Evolutionary conservation across 2,113 vertebrate genomes (phyloP).

Genomic region (Crotalus helleri): DNA sequence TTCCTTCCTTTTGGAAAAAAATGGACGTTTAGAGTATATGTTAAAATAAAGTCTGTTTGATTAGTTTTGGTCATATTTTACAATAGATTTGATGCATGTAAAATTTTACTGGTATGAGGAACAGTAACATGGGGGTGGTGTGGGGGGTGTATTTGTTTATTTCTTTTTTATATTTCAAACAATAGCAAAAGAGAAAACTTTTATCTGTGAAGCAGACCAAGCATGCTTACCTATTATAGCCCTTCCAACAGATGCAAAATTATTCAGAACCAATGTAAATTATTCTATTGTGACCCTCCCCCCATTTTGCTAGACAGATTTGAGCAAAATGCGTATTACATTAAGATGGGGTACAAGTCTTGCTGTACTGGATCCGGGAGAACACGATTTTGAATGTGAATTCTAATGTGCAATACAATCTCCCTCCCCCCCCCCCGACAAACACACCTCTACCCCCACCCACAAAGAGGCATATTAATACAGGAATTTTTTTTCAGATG

Average conservation of each 20-base stretch:
- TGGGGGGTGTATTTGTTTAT: background rate
- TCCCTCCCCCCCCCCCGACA: too few species aligned
- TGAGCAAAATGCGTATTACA: background rate
- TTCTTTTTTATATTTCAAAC: background rate
- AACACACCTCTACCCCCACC: too few species aligned
- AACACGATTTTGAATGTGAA: background rate
- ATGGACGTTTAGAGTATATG: background rate
- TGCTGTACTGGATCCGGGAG: background rate
- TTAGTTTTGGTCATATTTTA: background rate
- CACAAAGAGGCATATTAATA: background rate
- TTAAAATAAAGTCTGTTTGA: background rate
- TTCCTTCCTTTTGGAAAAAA: background rate
- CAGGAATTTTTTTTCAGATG: background rate
- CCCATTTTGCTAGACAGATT: background rate
- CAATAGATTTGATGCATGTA: background rate
- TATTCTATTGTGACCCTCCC: background rate
- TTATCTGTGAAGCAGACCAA: background rate
- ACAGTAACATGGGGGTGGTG: background rate
- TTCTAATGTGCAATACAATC: background rate
- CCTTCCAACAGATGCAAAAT: background rate
- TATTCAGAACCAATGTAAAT: background rate
- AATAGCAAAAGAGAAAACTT: background rate
- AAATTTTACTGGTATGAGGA: background rate
- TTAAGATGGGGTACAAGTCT: background rate
- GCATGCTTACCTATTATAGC: background rate